These are phyloP conservation scores for Anguilla japonica DNA, from an alignment of 2,113 vertebrate genomes.

Conservation along the genomic window DNA sequence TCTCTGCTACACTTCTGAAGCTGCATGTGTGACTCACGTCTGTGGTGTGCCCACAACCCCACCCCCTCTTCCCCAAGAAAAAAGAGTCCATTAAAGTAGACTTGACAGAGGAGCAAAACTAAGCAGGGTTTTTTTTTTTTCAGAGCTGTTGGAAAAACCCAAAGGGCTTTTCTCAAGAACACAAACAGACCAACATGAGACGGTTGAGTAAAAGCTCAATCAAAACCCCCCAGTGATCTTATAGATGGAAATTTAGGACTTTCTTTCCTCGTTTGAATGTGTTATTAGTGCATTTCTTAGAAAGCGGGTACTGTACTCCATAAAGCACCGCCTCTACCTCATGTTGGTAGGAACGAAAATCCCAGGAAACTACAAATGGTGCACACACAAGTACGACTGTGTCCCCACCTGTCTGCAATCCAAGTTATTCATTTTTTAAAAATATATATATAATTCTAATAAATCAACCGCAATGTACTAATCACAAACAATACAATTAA, in stretches of 20 bases:
- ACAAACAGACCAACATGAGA: not conserved
- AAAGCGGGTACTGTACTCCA: not conserved
- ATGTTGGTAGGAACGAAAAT: not conserved
- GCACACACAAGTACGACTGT: not conserved
- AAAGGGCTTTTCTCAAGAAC: not conserved
- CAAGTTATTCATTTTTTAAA: not conserved
- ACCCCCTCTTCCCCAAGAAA: not conserved
- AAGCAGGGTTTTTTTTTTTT: conserved; percentile 3
- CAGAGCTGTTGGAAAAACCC: not conserved
- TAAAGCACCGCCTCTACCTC: not conserved
- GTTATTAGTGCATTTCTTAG: not conserved
- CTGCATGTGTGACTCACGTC: not conserved
- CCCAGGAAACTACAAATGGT: not conserved
- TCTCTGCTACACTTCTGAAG: conserved; percentile 1
- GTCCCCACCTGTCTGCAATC: not conserved
- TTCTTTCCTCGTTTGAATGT: not conserved
- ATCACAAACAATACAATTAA: not conserved
- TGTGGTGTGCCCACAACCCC: not conserved
- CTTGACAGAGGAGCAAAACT: conserved; percentile 5
- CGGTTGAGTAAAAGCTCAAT: conserved; percentile 1
- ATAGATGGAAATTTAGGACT: not conserved
- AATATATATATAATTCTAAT: not conserved
- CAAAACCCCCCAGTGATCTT: not conserved
- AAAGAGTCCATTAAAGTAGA: not conserved
- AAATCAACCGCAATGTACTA: not conserved